Conservation (phyloP, 2,797 vertebrate species). For the Sparus aurata region DNA sequence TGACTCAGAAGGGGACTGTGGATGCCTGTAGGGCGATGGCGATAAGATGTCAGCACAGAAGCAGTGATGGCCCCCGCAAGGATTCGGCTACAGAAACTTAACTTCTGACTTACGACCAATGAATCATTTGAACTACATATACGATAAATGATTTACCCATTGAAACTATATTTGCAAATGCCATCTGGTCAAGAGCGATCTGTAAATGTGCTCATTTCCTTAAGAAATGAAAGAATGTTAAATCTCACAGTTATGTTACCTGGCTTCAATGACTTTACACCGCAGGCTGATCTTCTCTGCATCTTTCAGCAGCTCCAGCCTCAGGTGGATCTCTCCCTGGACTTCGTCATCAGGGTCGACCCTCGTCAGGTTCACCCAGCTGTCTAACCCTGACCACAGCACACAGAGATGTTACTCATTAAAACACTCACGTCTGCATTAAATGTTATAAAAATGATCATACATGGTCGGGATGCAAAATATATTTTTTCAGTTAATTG, state of each 20-base stretch:
- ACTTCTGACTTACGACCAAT: conserved; percentile 12
- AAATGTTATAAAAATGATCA: neutral
- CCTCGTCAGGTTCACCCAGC: conserved; percentile 91
- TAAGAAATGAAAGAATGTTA: neutral
- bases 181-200: neutral
- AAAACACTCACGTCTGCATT: neutral
- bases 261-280: conserved; percentile 91
- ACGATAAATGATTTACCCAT: neutral
- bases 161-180: neutral
- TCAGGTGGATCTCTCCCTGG: conserved; percentile 92
- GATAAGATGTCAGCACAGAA: conserved; percentile 57
- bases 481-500: no score
- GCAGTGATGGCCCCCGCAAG: conserved; percentile 15
- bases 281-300: conserved; percentile 80
- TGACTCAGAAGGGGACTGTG: conserved; percentile 64
- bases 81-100: conserved; percentile 5
- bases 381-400: conserved; percentile 85
- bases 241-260: conserved; percentile 74
- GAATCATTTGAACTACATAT: neutral
- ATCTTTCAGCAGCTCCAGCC: conserved; percentile 83
- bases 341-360: conserved; percentile 91
- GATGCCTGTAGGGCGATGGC: conserved; percentile 54
- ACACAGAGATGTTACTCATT: conserved; percentile 16
- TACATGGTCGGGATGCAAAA: neutral
- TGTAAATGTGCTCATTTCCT: neutral